phyloP scores from a whole-genome alignment of 1,140 invertebrate genomes.

The Charaxes varanes region DNA sequence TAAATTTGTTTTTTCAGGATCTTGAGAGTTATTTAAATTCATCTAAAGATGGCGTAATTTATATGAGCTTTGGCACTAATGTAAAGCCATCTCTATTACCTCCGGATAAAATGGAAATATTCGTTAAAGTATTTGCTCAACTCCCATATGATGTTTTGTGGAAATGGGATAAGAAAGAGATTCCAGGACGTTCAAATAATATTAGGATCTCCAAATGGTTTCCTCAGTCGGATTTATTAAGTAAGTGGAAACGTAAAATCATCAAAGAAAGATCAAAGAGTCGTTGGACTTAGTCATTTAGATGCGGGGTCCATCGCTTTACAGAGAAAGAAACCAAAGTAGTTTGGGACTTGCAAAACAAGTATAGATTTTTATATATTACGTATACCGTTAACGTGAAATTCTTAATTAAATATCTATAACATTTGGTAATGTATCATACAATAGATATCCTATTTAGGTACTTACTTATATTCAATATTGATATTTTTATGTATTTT shows the following conservation, averaged over 20 bases:
- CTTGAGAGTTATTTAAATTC: constrained; percentile 72
- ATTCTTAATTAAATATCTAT: background rate
- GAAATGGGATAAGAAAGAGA: constrained; percentile 61
- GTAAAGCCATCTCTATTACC: constrained; percentile 56
- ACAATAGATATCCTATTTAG: background rate
- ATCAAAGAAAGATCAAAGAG: too few species aligned
- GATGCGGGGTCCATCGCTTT: too few species aligned
- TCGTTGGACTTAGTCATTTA: too few species aligned
- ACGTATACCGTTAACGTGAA: too few species aligned
- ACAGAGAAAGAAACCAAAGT: too few species aligned
- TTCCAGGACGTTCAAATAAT: constrained; percentile 57
- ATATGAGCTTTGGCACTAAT: constrained; percentile 77
- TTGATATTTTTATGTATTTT: background rate
- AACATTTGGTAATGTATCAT: background rate
- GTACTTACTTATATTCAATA: background rate
- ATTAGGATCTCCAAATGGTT: constrained; percentile 71
- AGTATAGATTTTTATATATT: too few species aligned
- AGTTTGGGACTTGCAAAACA: too few species aligned
- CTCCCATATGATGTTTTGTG: constrained; percentile 65
- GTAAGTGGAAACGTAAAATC: constrained; percentile 10
- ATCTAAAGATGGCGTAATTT: constrained; percentile 73
- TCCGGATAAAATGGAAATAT: constrained; percentile 38
- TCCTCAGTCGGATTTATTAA: constrained; percentile 18
- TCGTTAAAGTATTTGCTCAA: constrained; percentile 60
- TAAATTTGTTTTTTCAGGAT: constrained; percentile 44